Base-by-base conservation (phyloP, 2,888 invertebrate species). In the Zeuzera pyrina region DNA sequence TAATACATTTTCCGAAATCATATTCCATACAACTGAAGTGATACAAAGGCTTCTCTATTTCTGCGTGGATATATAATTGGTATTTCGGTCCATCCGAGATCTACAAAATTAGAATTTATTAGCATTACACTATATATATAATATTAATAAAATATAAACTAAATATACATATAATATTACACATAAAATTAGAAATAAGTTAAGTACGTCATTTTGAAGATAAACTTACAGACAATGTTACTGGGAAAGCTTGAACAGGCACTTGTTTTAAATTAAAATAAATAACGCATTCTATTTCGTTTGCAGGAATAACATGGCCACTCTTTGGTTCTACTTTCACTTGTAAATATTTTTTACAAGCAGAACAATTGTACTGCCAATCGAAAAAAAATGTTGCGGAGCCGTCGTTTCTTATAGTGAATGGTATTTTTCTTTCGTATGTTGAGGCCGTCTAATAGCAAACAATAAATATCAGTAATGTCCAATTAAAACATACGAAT, bases 41-140 rank as follows among this genome's bases (percentile, higher is more conserved):
- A 41, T 88, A 84, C 1, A 67, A 55, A 0, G 88, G 86, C 39
- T 78, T 84, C 41, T 85, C 78, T 23, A 88, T 87, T 25, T 79
- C 74, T 11, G 88, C 88, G 43, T 84, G 76, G 21, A 91, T 56
- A 29, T 73, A 65, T 34, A 91, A 74, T 19, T 56, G 67, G 52
- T 89, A 91, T 3, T 76, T 84, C 2, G 89, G 89, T 0, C 91
- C 91, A 58, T 89, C 87, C 16, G 85, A 77, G 35, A 91, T 86
- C 90, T 91, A 34, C 30, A 49, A 33, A 32, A 24, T 28, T 33
- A 3, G 13, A 25, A 11, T 12, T 4, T 2, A 11, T 25, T 14
- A 29, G 12, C 16, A 27, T 3, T 14, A 29, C 13, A 4, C 15
- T 21, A 34, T 11, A 23, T 11, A 4, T 8, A 23, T 16, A n/a